A percentile compares a stretch with the other conserved stretches of the same genome.
Evolutionary conservation across 2,797 vertebrate species (phyloP).

Genomic region (Chaunax sp.): DNA sequence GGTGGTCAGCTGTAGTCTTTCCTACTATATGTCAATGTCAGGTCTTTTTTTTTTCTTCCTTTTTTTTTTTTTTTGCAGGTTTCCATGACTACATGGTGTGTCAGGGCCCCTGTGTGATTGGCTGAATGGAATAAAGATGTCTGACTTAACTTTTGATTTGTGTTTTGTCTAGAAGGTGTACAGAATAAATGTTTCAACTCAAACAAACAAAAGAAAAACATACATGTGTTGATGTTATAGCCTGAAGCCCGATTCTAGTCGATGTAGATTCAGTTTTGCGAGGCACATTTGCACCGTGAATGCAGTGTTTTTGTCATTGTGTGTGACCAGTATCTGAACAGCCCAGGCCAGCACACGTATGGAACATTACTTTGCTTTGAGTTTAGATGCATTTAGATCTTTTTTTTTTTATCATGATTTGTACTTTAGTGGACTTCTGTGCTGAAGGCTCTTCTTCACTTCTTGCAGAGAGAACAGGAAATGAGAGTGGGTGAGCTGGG

Average conservation of each 20-base stretch:
- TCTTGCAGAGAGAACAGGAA: conserved; percentile 99
- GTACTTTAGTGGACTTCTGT: conserved; percentile 48
- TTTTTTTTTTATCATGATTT: conserved; percentile 8
- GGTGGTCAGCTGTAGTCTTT: background rate
- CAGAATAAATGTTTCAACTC: background rate
- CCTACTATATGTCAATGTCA: background rate
- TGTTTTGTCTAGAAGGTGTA: background rate
- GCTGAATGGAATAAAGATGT: background rate
- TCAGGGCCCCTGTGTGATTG: conserved; percentile 8
- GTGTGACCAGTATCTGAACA: background rate
- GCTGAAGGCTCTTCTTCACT: conserved; percentile 88
- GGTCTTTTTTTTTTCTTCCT: background rate
- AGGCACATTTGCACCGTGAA: background rate
- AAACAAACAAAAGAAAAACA: background rate
- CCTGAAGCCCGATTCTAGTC: background rate
- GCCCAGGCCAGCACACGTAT: background rate
- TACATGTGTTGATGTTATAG: background rate
- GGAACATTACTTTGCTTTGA: background rate
- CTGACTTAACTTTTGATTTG: background rate
- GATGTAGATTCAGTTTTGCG: background rate
- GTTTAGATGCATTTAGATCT: background rate
- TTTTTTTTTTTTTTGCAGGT: background rate
- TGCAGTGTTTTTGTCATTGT: background rate
- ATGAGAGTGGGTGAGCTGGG: conserved; percentile 99
- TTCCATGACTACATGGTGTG: background rate